A percentile compares a stretch with the other conserved stretches of the same genome.
Conservation (phyloP, 2,113 vertebrate species). For the Ctenomys sociabilis region DNA sequence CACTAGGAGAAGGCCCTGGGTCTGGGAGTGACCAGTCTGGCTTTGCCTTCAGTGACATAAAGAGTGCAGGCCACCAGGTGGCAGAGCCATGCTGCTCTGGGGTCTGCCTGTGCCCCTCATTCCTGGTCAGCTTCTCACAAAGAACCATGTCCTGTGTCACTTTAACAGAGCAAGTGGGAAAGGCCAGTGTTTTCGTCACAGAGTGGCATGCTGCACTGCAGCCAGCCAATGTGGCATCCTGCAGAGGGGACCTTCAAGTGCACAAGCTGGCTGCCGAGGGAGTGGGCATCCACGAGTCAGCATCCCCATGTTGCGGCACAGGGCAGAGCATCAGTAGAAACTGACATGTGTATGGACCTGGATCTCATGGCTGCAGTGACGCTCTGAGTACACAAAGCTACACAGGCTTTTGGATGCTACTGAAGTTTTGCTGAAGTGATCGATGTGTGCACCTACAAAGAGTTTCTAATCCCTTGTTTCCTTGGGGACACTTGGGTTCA, state of each 20-base stretch:
- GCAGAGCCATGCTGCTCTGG: background rate
- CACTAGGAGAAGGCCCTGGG: background rate
- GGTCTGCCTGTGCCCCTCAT: background rate
- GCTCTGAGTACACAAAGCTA: background rate
- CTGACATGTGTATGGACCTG: background rate
- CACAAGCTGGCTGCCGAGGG: background rate
- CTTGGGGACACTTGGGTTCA: background rate
- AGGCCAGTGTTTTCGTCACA: background rate
- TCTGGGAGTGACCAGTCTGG: background rate
- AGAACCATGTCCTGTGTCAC: background rate
- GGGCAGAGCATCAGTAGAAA: background rate
- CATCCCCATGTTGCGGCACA: too few species aligned
- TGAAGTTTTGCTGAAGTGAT: background rate
- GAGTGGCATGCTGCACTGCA: rapidly evolving
- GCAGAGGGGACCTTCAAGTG: background rate
- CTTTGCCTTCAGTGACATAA: background rate
- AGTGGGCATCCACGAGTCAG: rapidly evolving
- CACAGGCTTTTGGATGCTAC: background rate
- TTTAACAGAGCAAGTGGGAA: background rate
- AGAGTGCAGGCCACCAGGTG: background rate
- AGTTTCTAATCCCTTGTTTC: background rate
- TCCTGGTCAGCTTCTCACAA: background rate
- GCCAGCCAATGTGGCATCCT: rapidly evolving
- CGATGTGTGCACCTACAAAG: background rate
- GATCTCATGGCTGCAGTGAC: rapidly evolving